Evolutionary conservation across 2,113 vertebrate genomes (phyloP).

Genomic region (Festucalex cinctus): DNA sequence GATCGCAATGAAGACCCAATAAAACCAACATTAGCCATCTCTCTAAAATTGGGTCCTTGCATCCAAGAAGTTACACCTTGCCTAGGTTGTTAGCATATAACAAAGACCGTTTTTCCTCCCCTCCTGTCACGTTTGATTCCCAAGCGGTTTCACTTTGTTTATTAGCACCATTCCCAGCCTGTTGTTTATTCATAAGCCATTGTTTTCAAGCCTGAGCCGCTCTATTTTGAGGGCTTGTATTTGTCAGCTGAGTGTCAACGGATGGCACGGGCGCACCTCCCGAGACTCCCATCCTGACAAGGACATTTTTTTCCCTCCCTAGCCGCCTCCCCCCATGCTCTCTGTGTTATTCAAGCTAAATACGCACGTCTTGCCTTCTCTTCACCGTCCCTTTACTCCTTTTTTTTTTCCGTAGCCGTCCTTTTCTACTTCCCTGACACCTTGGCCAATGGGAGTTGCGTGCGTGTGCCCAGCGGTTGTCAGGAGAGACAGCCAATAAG

Average conservation of each 20-base stretch:
- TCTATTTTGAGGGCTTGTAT: conserved; percentile 70
- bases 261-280: conserved; percentile 87
- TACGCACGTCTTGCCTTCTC: conserved; percentile 79
- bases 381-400: conserved; percentile 28
- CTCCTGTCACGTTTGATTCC: conserved; percentile 23
- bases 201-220: conserved; percentile 66
- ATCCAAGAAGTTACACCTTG: background rate
- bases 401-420: conserved; percentile 43
- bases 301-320: conserved; percentile 83
- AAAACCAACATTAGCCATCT: background rate
- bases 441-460: conserved; percentile 91
- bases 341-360: conserved; percentile 93
- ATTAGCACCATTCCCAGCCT: conserved; percentile 52
- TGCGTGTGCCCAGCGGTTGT: conserved; percentile 84
- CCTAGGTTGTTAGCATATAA: conserved; percentile 20
- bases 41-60: background rate
- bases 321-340: conserved; percentile 65
- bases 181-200: conserved; percentile 75
- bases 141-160: conserved; percentile 64
- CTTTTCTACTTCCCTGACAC: conserved; percentile 67
- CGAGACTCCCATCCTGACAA: conserved; percentile 88
- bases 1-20: background rate
- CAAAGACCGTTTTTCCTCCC: conserved; percentile 36
- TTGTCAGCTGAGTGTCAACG: conserved; percentile 88
- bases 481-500: conserved; percentile 94